Base-by-base conservation (phyloP, 2,113 vertebrate genomes). In the Mystacornis crossleyi region DNA sequence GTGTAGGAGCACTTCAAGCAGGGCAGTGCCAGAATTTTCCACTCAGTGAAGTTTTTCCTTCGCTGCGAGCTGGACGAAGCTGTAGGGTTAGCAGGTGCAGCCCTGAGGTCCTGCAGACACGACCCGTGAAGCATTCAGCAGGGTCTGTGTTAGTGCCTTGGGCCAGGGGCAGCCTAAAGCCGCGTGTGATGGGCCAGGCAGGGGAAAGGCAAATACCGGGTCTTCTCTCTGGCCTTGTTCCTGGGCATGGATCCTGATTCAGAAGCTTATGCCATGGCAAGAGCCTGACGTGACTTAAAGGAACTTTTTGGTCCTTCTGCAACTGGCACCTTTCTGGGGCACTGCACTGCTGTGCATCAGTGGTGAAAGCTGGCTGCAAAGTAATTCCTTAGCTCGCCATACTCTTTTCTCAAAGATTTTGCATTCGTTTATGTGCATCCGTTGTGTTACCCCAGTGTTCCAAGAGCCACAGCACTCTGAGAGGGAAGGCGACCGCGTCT, bases 61-160 rank as follows among this genome's bases (percentile, higher is more conserved):
- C 36, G 1, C 43, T 51, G n/a, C 28, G 51, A 21, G 58, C 34
- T 55, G 75, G 47, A 38, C 10, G n/a, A 38, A 38, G 20, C 28
- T 51, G 58, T 2, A 6, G 38, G 8, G 55, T 8, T 55, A 51
- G 23, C 8, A 65, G 74, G 24, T 19, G 60, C 0, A 43, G 31
- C 42, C 26, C 55, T 2, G 6, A 25, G 34, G 28, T 2, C 11
- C 34, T 55, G 67, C 28, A 66, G 51, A 28, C 40, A 23, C 4
- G 1, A 19, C 12, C 40, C 36, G 17, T 0, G 1, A 16, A 33
- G 48, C 14, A 1, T 0, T 1, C 2, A 42, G 53, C 60, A 29
- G 60, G 14, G 40, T 2, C 66, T 45, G 47, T 8, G 34, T 6
- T 0, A 4, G 20, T 12, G 55, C 28, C 43, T 24, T 25, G 55